Conservation (phyloP, 2,888 invertebrate species). For the Gortyna flavago region DNA sequence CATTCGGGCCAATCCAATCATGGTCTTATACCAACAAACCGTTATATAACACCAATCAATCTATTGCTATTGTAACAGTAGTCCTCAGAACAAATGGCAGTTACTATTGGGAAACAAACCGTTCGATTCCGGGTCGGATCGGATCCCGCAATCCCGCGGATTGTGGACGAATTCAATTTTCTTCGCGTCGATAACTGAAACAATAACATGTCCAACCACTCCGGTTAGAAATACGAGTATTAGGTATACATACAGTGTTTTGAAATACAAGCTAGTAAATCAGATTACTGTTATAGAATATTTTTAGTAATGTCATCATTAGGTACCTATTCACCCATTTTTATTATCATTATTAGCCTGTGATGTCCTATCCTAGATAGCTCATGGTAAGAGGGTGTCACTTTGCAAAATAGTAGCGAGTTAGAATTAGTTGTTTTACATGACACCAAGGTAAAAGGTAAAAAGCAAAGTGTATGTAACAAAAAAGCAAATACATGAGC, state of each 20-base stretch:
- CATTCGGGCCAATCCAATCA: slow-evolving; percentile 47
- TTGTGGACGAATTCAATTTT: slow-evolving; percentile 89
- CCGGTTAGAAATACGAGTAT: slow-evolving; percentile 49
- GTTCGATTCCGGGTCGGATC: slow-evolving; percentile 79
- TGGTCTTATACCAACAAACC: slow-evolving; percentile 51
- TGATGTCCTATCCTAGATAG: slow-evolving; percentile 37
- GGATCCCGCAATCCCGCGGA: slow-evolving; percentile 81
- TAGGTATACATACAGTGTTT: slow-evolving; percentile 46
- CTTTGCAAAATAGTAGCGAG: background rate
- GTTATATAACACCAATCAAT: slow-evolving; percentile 61
- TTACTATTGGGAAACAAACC: slow-evolving; percentile 81
- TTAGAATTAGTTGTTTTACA: background rate
- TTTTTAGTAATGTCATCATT: background rate
- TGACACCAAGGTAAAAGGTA: background rate
- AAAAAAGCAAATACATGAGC: background rate
- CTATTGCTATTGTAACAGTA: slow-evolving; percentile 68
- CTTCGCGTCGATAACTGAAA: slow-evolving; percentile 83
- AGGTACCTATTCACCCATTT: background rate
- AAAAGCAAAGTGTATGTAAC: background rate
- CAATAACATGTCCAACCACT: slow-evolving; percentile 73
- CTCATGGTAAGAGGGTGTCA: background rate
- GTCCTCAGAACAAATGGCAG: slow-evolving; percentile 68
- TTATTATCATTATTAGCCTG: no score
- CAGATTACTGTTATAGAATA: background rate
- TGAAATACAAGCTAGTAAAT: slow-evolving; percentile 13